Percentiles rank a stretch among this genome's conserved stretches.
Evolutionary conservation across 2,113 vertebrate species (phyloP).

Genomic region (Cromileptes altivelis): DNA sequence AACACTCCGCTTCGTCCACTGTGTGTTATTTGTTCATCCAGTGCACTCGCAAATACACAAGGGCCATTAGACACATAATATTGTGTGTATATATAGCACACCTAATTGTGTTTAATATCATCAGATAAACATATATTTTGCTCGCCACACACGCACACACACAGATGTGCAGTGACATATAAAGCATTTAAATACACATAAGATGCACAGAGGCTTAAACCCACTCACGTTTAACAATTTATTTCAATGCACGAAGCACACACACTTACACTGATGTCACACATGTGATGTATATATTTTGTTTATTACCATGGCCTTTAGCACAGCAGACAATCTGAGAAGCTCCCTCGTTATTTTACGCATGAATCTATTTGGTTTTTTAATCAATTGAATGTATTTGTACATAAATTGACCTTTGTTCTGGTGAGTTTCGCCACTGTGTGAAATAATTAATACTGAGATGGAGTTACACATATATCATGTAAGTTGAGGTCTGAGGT

Average conservation of each 20-base stretch:
- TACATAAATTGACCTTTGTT: slow-evolving; percentile 7
- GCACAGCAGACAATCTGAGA: neutral
- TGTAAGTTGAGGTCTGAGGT: too few species aligned
- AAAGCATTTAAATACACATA: neutral
- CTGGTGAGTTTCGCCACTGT: slow-evolving; percentile 3
- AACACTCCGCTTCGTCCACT: slow-evolving; percentile 29
- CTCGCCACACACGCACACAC: neutral
- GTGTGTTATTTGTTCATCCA: slow-evolving; percentile 49
- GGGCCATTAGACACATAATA: slow-evolving; percentile 32
- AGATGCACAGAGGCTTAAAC: neutral
- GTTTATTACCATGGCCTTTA: slow-evolving; percentile 5
- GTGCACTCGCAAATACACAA: slow-evolving; percentile 40
- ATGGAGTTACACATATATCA: too few species aligned
- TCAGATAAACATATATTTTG: slow-evolving; percentile 9
- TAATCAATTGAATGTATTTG: neutral
- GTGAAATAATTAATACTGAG: neutral
- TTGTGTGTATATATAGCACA: slow-evolving; percentile 14
- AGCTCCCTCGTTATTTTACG: neutral
- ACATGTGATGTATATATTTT: neutral
- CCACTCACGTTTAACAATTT: neutral
- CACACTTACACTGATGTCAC: neutral
- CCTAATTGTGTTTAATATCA: slow-evolving; percentile 40
- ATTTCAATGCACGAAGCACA: neutral
- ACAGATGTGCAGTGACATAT: neutral
- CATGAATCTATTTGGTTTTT: slow-evolving; percentile 1